phyloP scores from a whole-genome alignment of 1,140 invertebrate genomes.

The Aphis gossypii region DNA sequence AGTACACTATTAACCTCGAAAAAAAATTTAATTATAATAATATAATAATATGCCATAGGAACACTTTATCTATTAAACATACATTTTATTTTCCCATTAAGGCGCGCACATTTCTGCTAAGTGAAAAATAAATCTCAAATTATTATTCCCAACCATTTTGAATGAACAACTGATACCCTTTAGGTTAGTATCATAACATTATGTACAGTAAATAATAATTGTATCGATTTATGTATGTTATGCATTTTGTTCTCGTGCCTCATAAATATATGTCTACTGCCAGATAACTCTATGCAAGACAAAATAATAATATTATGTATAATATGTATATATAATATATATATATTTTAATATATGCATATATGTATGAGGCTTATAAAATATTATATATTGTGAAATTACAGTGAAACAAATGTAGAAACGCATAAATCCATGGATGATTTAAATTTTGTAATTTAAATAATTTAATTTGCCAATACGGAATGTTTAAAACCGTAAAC shows the following conservation, averaged over 20 bases:
- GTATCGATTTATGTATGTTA: not conserved
- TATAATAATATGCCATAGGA: not conserved
- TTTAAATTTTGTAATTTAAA: not conserved
- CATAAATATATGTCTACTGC: not conserved
- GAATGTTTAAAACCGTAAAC: not conserved
- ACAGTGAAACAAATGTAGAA: not conserved
- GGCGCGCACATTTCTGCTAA: not conserved
- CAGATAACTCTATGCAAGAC: not conserved
- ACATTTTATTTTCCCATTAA: not conserved
- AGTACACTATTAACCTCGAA: no score
- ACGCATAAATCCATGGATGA: not conserved
- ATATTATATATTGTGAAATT: not conserved
- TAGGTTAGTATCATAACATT: not conserved
- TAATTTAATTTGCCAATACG: conserved; percentile 29
- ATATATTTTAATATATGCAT: not conserved
- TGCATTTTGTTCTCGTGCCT: not conserved
- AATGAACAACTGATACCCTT: not conserved
- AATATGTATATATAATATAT: not conserved
- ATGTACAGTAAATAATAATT: not conserved
- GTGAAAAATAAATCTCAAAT: not conserved
- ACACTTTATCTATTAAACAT: not conserved
- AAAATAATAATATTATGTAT: not conserved
- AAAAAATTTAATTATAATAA: not conserved
- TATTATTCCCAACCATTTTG: not conserved
- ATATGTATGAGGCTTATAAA: not conserved